Evolutionary conservation across 2,888 invertebrate species (phyloP).

Genomic region (Craniophora ligustri): DNA sequence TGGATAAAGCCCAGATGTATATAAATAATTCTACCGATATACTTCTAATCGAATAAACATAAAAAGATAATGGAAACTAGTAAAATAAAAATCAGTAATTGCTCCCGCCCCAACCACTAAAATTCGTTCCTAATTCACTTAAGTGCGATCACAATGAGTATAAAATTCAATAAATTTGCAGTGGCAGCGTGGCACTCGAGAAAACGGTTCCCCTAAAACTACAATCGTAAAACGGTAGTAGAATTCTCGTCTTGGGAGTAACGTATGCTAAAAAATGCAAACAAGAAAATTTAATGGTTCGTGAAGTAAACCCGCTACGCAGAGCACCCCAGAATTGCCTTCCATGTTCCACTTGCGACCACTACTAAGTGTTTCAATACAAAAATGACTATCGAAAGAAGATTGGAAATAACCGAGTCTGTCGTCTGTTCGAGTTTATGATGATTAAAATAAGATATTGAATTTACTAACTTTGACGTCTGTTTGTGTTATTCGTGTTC

Average conservation of each 20-base stretch:
- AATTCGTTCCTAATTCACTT: slow-evolving; percentile 59
- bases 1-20: too few relatives aligned
- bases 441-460: too few relatives aligned
- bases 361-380: slow-evolving; percentile 62
- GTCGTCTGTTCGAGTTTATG: too few relatives aligned
- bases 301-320: slow-evolving; percentile 84
- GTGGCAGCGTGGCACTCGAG: slow-evolving; percentile 54
- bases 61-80: slow-evolving; percentile 31
- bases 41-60: slow-evolving; percentile 35
- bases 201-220: slow-evolving; percentile 75
- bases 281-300: slow-evolving; percentile 88
- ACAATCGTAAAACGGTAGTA: slow-evolving; percentile 80
- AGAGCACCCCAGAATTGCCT: slow-evolving; percentile 79
- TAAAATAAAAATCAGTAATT: slow-evolving; percentile 47
- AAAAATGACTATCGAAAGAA: slow-evolving; percentile 30
- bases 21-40: slow-evolving; percentile 18
- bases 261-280: slow-evolving; percentile 89
- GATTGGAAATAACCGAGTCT: neutral
- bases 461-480: too few relatives aligned
- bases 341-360: slow-evolving; percentile 67
- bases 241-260: slow-evolving; percentile 74
- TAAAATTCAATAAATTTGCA: slow-evolving; percentile 67
- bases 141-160: slow-evolving; percentile 56
- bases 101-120: slow-evolving; percentile 45
- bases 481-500: neutral